Base-by-base conservation (phyloP, 2,113 vertebrate genomes). In the Trematomus loennbergii region DNA sequence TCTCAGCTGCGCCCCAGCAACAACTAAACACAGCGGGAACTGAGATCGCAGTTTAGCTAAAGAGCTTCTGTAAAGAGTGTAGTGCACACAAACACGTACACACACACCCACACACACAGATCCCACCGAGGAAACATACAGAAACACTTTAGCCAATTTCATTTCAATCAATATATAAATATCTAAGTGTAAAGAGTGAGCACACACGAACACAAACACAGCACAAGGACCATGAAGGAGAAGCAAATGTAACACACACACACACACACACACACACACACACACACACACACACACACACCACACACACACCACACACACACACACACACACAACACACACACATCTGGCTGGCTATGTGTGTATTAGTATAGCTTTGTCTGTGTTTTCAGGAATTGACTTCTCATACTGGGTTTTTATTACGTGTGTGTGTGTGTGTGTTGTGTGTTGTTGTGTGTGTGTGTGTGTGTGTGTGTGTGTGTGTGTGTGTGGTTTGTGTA, bases 111-210 rank as follows among this genome's bases (percentile, higher is more conserved):
- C 6, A 29, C 50, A 1, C 5, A 40, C 59, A 45, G 3, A 10
- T 45, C 72, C 72, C 20, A 18, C 63, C 0, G 25, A 50, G 54
- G 20, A 59, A n/a, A 36, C 5, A 2, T 22, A 48, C 4, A 62
- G 17, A 62, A 36, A 54, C 46, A 62, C 33, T 57, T 72, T 13
- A 25, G 13, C 4, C 52, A 50, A 25, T 58, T 72, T 79, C 0
- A 52, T 55, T 73, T 52, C 4, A 73, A 73, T 79, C 77, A 72
- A 58, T 65, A 65, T 43, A 79, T 64, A 80, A 67, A 73, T 45
- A 72, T 52, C 2, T 36, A 36, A 45, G 46, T 29, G 46, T 33
- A 16, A 54, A 53, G 17, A 54, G 12, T 36, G 12, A 20, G 63
- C 1, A 73, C 59, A 58, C 43, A 64, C 9, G 17, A 20, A 58